Base-by-base conservation (phyloP, 2,113 vertebrate species). In the Athene noctua region DNA sequence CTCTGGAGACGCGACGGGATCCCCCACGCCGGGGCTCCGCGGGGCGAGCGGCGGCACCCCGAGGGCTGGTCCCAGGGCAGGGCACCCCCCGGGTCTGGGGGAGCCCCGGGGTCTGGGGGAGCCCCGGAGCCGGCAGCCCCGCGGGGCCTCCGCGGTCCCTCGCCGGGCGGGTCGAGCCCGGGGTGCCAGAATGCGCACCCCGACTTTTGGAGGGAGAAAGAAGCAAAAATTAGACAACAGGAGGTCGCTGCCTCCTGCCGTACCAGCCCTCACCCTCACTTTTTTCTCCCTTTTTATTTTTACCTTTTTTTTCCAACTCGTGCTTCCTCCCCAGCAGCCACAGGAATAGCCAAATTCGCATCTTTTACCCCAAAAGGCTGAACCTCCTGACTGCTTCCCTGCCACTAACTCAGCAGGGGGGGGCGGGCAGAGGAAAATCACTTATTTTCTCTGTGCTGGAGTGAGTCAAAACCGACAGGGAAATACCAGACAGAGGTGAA, bases 101-200 rank as follows among this genome's bases (percentile, higher is more conserved):
- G 36, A 16, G 84, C 96, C 9, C 86, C 2, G 30, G 40, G 96
- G 78, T 40, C 40, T 40, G 75, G 52, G 97, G 97, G 36, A 16
- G 86, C 96, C 9, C 86, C 2, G 27, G 40, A 96, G 78, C 16
- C 8, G 46, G 46, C 46, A 47, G 19, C 19, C 46, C 46, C 46
- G 7, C 46, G 19, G 19, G 17, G 19, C 97, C 97, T 32, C 81
- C 73, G 5, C 38, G 86, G 34, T 98, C 98, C 94, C 97, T 97
- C 75, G 85, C 88, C 84, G 92, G 96, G 29, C 68, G 58, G 65
- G 96, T 71, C n/a, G 96, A 98, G 79, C 97, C 97, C 88, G 34
- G n/a, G 2, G 96, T 96, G 57, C 97, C 97, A 15, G 96, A 98
- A 34, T 10, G 3, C 29, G 42, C 46, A 17, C 96, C 97, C 96